Evolutionary conservation across 2,888 invertebrate species (phyloP).

Genomic region (Chorisops tibialis): DNA sequence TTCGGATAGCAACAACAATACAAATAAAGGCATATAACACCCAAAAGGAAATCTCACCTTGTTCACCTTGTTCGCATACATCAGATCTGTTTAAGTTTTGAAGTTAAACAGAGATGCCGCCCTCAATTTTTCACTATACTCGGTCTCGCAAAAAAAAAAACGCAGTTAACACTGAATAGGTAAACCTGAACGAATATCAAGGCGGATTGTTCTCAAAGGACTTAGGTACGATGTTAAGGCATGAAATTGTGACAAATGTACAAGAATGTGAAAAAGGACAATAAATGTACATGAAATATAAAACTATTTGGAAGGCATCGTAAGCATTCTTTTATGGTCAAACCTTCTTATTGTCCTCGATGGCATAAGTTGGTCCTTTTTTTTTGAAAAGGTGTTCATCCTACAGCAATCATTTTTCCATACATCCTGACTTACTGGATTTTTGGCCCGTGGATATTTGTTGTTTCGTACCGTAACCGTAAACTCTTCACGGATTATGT

Average conservation of each 20-base stretch:
- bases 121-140: conserved; percentile 31
- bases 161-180: no score
- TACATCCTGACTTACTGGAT: not conserved
- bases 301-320: conserved; percentile 24
- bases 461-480: conserved; percentile 6
- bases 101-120: conserved; percentile 29
- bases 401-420: conserved; percentile 14
- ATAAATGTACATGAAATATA: conserved; percentile 10
- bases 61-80: conserved; percentile 24
- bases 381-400: conserved; percentile 18
- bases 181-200: not conserved
- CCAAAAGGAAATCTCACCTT: conserved; percentile 2
- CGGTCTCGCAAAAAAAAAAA: not conserved
- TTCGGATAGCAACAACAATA: not conserved
- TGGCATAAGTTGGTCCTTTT: conserved; percentile 26
- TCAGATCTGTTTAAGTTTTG: conserved; percentile 21
- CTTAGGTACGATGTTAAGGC: conserved; percentile 12
- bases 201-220: conserved; percentile 29
- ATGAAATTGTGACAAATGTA: conserved; percentile 26
- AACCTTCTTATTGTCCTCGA: conserved; percentile 27
- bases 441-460: conserved; percentile 22
- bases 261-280: conserved; percentile 21
- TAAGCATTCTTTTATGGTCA: conserved; percentile 24
- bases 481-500: conserved; percentile 32
- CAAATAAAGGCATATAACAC: conserved; percentile 23